A percentile compares a stretch with the other conserved stretches of the same genome.
Evolutionary conservation across 2,888 invertebrate genomes (phyloP).

Genomic region (Rhingia rostrata): DNA sequence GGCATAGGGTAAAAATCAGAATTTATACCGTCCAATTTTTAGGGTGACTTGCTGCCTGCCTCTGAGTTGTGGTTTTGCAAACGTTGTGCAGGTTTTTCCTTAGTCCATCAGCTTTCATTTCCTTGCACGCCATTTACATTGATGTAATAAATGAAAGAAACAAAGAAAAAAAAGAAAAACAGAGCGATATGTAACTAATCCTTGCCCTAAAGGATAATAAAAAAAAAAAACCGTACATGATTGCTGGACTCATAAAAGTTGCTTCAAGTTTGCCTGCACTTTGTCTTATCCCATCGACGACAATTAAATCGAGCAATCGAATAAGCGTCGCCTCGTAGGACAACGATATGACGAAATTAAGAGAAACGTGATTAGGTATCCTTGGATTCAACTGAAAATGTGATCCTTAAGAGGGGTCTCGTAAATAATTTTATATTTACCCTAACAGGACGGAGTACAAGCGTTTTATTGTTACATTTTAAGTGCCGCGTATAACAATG

Average conservation of each 20-base stretch:
- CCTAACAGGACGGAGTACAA: slow-evolving; percentile 50
- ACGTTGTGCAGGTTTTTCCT: slow-evolving; percentile 28
- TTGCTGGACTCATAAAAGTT: slow-evolving; percentile 58
- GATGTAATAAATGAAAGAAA: slow-evolving; percentile 2
- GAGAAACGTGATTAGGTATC: slow-evolving; percentile 57
- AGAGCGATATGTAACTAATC: slow-evolving; percentile 36
- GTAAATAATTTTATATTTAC: slow-evolving; percentile 68
- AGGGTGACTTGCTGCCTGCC: slow-evolving; percentile 22
- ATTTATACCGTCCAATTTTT: slow-evolving; percentile 16
- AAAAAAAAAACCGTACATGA: slow-evolving; percentile 38
- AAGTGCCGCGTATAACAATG: slow-evolving; percentile 52
- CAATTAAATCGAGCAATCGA: slow-evolving; percentile 68
- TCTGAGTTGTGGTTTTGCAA: slow-evolving; percentile 54
- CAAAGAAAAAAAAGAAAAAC: background rate
- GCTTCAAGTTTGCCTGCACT: slow-evolving; percentile 36
- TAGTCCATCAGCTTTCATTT: background rate
- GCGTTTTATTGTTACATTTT: slow-evolving; percentile 50
- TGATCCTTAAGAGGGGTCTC: slow-evolving; percentile 12
- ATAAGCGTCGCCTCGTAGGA: slow-evolving; percentile 43
- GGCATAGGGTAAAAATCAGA: background rate
- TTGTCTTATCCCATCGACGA: slow-evolving; percentile 42
- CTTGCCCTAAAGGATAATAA: slow-evolving; percentile 41
- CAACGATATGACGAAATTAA: slow-evolving; percentile 44
- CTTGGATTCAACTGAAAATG: slow-evolving; percentile 23
- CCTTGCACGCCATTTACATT: slow-evolving; percentile 13